phyloP scores from a whole-genome alignment of 2,797 vertebrate genomes.

The Etheostoma nigrum region DNA sequence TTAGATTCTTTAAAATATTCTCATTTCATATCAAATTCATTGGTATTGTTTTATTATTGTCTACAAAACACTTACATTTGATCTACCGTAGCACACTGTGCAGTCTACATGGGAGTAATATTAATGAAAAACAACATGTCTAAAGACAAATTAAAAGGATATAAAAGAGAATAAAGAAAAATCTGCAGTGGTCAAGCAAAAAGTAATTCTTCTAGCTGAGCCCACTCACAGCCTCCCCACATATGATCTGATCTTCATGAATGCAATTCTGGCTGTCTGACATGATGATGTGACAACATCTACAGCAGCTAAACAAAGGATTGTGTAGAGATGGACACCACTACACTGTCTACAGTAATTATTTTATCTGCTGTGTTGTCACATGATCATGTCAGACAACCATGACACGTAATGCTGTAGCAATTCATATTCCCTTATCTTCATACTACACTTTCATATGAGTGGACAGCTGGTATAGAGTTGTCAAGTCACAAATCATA shows the following conservation, averaged over 20 bases:
- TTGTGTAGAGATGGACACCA: too few species aligned
- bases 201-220: background rate
- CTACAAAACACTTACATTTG: constrained; percentile 13
- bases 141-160: background rate
- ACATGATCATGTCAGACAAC: background rate
- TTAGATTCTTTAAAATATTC: constrained; percentile 14
- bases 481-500: constrained; percentile 8
- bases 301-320: too few species aligned
- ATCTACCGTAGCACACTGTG: background rate
- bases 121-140: background rate
- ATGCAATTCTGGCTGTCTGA: background rate
- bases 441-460: background rate
- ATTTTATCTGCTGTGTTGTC: background rate
- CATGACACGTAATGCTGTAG: background rate
- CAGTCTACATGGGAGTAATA: background rate
- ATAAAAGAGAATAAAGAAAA: background rate
- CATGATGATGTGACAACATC: too few species aligned
- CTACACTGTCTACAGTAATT: too few species aligned
- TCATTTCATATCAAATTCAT: constrained; percentile 23
- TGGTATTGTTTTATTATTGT: background rate
- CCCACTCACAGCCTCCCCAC: background rate
- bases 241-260: background rate
- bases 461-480: background rate
- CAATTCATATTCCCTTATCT: background rate
- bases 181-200: background rate